These are phyloP conservation scores for Podarcis raffonei DNA, from an alignment of 2,113 vertebrate genomes.

Conservation along the genomic window DNA sequence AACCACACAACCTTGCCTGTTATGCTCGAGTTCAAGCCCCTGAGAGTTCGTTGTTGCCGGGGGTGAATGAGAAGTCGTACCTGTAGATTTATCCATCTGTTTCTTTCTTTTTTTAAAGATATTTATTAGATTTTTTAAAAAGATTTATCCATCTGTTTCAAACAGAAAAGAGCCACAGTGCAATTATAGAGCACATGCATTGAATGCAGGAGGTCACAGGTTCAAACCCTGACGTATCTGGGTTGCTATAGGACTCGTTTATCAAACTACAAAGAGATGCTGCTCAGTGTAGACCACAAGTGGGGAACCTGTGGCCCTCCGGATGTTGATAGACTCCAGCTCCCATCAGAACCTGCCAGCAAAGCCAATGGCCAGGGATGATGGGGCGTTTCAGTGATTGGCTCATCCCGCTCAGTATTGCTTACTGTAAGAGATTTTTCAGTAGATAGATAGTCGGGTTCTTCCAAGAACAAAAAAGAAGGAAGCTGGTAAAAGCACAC, in stretches of 20 bases:
- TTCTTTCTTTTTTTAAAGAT: too few relatives aligned
- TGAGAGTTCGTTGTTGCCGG: background rate
- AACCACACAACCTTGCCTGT: background rate
- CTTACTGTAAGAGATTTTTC: too few relatives aligned
- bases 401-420: background rate
- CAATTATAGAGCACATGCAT: background rate
- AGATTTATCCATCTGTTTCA: background rate
- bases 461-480: conserved; percentile 39
- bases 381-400: background rate
- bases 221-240: background rate
- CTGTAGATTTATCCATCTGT: background rate
- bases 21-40: background rate
- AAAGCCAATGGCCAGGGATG: background rate
- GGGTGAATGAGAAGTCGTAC: background rate
- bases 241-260: background rate
- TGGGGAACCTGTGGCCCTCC: background rate
- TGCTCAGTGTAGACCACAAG: too few relatives aligned
- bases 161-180: too few relatives aligned
- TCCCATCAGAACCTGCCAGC: background rate
- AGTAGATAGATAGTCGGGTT: conserved; percentile 39
- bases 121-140: too few relatives aligned
- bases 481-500: conserved; percentile 30
- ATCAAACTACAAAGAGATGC: too few relatives aligned
- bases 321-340: background rate
- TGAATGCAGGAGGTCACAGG: background rate